Evolutionary conservation across 2,797 vertebrate genomes (phyloP), one percentile per base, ranked within the genome.

Genomic region (Neopelma chrysocephalum): DNA sequence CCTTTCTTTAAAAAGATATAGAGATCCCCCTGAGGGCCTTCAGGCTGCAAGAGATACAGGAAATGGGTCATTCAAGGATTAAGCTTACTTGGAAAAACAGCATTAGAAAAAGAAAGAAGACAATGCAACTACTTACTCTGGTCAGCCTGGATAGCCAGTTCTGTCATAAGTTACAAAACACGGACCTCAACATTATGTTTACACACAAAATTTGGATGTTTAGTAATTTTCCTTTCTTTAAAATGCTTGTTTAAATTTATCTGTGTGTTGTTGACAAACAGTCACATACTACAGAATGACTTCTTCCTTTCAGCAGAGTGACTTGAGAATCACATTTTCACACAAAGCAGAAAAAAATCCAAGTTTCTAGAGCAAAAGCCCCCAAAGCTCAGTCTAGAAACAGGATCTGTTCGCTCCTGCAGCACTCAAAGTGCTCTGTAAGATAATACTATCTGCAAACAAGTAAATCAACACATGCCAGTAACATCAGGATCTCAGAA

Each of bases 1-100:
- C 38, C 81, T 91, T 96, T 94, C 68, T 96, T 95, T 89, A 91
- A 95, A 91, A 45, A 93, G 82, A 96, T 80, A 95, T 23, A 85
- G 70, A 95, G 75, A 91, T 85, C 75, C 26, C 90, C 75, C 81
- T 12, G 50, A 92, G 94, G 91, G 94, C 88, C n/a, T 73, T 96
- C 45, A 27, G 15, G 36, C 93, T 75, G 71, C 82, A 86, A 93
- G 93, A 96, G 93, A 96, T 87, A 95, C 93, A 95, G 96, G 95
- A 96, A 96, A 87, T 77, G 77, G 93, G 71, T 70, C 90, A 92
- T 64, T 92, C 73, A 36, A 60, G 91, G 90, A 95, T 95, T 95
- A 94, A 87, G 40, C 82, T 91, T 91, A 79, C 92, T 97, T 90
- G 70, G 71, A 62, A 78, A 95, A 97, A 95, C 8, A 45, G 85